A percentile compares a stretch with the other conserved stretches of the same genome.
Evolutionary conservation across 1,140 invertebrate genomes (phyloP).

Genomic region (Dendrolimus punctatus): DNA sequence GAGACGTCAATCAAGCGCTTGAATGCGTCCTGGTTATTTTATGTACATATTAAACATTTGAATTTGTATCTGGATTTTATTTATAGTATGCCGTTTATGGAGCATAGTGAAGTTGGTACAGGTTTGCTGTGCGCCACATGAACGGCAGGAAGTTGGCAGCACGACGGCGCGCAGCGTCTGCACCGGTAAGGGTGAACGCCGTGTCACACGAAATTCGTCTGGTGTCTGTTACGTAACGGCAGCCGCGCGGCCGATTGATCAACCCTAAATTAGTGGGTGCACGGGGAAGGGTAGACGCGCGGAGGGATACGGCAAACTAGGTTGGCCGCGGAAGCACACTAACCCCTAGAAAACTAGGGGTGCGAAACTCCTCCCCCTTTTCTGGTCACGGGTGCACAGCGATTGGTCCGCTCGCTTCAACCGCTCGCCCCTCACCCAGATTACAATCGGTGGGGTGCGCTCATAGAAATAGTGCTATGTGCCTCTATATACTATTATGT

Average conservation of each 20-base stretch:
- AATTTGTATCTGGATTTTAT: too few relatives aligned
- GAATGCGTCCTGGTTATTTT: neutral
- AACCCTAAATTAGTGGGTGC: constrained; percentile 67
- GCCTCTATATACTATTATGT: constrained; percentile 50
- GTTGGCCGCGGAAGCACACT: constrained; percentile 70
- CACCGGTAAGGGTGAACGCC: neutral
- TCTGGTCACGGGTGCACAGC: constrained; percentile 66
- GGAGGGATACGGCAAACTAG: constrained; percentile 56
- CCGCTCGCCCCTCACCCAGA: constrained; percentile 62
- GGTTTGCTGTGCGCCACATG: neutral
- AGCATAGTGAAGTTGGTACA: too few relatives aligned
- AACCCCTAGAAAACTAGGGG: constrained; percentile 71
- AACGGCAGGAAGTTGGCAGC: neutral
- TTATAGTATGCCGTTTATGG: too few relatives aligned
- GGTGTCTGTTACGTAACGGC: constrained; percentile 48
- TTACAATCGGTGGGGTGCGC: constrained; percentile 70
- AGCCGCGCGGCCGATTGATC: constrained; percentile 57
- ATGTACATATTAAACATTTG: too few relatives aligned
- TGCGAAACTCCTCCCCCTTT: constrained; percentile 69
- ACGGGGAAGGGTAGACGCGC: constrained; percentile 37
- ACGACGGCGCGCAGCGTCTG: neutral
- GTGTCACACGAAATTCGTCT: constrained; percentile 29
- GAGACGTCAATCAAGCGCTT: neutral
- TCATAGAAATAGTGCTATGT: constrained; percentile 69
- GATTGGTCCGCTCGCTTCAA: constrained; percentile 59